Evolutionary conservation across 2,113 vertebrate species (phyloP).

Genomic region (Gavialis gangeticus): DNA sequence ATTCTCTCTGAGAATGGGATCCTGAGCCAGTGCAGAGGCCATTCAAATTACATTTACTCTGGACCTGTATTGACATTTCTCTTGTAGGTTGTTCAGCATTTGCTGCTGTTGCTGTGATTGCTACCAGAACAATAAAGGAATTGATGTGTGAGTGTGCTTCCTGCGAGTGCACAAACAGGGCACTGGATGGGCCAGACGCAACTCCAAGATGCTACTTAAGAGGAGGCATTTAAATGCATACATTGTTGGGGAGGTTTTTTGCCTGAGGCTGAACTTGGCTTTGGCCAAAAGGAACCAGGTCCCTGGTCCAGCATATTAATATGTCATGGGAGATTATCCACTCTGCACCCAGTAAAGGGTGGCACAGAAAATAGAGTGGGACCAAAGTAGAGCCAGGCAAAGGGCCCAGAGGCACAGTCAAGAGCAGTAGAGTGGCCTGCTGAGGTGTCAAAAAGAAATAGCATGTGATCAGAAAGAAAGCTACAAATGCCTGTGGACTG

Average conservation of each 20-base stretch:
- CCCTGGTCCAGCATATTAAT: background rate
- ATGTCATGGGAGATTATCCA: too few relatives aligned
- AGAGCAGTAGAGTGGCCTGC: background rate
- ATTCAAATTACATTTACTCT: background rate
- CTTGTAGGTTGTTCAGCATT: background rate
- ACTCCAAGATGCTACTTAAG: background rate
- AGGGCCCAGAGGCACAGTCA: background rate
- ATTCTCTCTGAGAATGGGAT: background rate
- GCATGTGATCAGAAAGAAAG: background rate
- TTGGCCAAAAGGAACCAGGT: background rate
- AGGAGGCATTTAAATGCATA: background rate
- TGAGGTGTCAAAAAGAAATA: background rate
- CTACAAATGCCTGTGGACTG: background rate
- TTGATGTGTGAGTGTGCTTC: background rate
- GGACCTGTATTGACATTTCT: background rate
- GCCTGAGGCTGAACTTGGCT: fast-evolving
- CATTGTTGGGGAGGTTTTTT: background rate
- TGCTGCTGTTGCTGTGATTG: slow-evolving; percentile 2
- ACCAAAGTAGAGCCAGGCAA: background rate
- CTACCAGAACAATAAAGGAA: slow-evolving; percentile 61
- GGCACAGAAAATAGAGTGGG: background rate
- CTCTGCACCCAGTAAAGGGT: background rate
- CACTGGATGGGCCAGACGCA: background rate
- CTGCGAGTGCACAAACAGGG: too few relatives aligned
- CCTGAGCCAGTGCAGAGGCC: background rate